Conservation (phyloP, 2,888 invertebrate species). For the Hofmannophila pseudospretella region DNA sequence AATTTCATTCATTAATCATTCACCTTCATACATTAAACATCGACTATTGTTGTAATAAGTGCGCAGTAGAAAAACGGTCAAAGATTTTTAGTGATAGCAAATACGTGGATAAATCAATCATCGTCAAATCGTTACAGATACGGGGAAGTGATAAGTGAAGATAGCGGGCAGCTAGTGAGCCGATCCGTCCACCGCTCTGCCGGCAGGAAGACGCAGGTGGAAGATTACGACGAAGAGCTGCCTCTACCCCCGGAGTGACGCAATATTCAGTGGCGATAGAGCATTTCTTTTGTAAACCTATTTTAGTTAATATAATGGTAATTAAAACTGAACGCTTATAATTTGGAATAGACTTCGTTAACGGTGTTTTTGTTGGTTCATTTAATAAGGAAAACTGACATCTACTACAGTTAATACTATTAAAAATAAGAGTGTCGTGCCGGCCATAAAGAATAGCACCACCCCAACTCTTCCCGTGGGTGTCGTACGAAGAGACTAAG, state of each 20-base stretch:
- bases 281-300: slow-evolving; percentile 1
- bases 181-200: slow-evolving; percentile 37
- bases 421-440: too few relatives aligned
- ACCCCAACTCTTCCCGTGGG: too few relatives aligned
- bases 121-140: slow-evolving; percentile 24
- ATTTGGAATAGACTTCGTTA: too few relatives aligned
- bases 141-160: slow-evolving; percentile 22
- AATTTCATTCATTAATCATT: slow-evolving; percentile 46
- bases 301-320: neutral
- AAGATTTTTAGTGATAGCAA: slow-evolving; percentile 1
- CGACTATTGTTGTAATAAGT: slow-evolving; percentile 14
- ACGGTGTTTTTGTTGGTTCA: too few relatives aligned
- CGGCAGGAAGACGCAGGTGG: slow-evolving; percentile 41
- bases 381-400: too few relatives aligned
- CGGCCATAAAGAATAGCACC: too few relatives aligned
- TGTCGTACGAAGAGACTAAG: too few relatives aligned
- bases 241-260: slow-evolving; percentile 64
- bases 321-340: too few relatives aligned
- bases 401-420: too few relatives aligned
- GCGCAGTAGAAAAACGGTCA: slow-evolving; percentile 17
- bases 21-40: slow-evolving; percentile 37
- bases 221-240: slow-evolving; percentile 62
- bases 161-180: slow-evolving; percentile 36
- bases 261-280: too few relatives aligned
- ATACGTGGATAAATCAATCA: neutral